Percentiles rank a stretch among this genome's conserved stretches.
Evolutionary conservation across 2,888 invertebrate species (phyloP).

Genomic region (Biston stratarius): DNA sequence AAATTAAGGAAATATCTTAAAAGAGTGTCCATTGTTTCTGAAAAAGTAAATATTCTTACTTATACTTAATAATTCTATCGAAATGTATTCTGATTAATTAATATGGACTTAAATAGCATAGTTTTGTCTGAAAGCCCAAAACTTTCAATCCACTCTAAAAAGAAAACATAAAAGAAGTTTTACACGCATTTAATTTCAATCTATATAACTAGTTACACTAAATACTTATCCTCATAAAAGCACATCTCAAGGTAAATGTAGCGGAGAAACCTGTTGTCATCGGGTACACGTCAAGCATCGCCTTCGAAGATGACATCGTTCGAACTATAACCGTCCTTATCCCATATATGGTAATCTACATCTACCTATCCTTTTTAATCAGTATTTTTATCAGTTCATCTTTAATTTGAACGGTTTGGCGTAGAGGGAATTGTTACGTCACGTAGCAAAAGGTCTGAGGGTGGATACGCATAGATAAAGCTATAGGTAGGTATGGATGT

Average conservation of each 20-base stretch:
- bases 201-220: background rate
- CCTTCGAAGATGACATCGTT: constrained; percentile 78
- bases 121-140: too few species aligned
- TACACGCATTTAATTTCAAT: too few species aligned
- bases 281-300: constrained; percentile 73
- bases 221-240: constrained; percentile 3
- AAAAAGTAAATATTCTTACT: too few species aligned
- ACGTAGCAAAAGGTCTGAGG: constrained; percentile 61
- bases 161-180: too few species aligned
- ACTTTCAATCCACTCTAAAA: too few species aligned
- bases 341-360: constrained; percentile 73
- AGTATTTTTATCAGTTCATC: constrained; percentile 65
- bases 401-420: constrained; percentile 69
- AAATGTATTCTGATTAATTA: too few species aligned
- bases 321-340: constrained; percentile 77
- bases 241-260: constrained; percentile 25
- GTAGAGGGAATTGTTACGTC: constrained; percentile 76
- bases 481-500: constrained; percentile 54
- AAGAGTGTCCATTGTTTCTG: too few species aligned
- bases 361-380: constrained; percentile 72
- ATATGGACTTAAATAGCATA: too few species aligned
- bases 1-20: too few species aligned
- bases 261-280: constrained; percentile 66
- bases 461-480: constrained; percentile 66
- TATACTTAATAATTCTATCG: too few species aligned